Evolutionary conservation across 92 coral and sea anemone genomes (phyloP).

Genomic region (Siderastrea radians): DNA sequence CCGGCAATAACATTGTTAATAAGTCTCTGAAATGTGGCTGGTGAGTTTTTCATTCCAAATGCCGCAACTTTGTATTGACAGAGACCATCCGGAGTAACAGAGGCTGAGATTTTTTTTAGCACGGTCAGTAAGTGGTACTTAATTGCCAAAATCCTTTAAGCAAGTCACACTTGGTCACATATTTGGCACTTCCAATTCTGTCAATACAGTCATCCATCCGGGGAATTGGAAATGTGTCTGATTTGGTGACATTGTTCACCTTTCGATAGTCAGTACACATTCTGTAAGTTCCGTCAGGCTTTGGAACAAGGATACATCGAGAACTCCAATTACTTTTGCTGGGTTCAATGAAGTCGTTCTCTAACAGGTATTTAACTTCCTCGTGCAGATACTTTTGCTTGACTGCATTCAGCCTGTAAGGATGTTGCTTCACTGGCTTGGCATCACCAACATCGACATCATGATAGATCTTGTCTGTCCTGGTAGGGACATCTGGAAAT

Average conservation of each 20-base stretch:
- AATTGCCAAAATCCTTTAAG: slow-evolving; percentile 77
- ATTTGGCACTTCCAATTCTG: slow-evolving; percentile 20
- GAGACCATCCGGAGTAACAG: slow-evolving; percentile 56
- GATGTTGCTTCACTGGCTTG: slow-evolving; percentile 51
- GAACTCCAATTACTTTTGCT: slow-evolving; percentile 61
- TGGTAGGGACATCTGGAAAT: slow-evolving; percentile 49
- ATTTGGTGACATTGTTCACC: slow-evolving; percentile 62
- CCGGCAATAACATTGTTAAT: slow-evolving; percentile 51
- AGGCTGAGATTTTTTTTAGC: slow-evolving; percentile 62
- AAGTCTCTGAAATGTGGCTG: slow-evolving; percentile 71
- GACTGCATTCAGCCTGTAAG: slow-evolving; percentile 44
- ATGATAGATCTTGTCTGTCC: slow-evolving; percentile 47
- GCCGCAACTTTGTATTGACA: slow-evolving; percentile 72
- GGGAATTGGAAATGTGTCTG: slow-evolving; percentile 61
- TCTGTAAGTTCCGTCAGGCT: slow-evolving; percentile 53
- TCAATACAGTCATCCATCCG: slow-evolving; percentile 62
- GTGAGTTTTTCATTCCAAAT: slow-evolving; percentile 53
- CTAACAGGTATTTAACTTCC: slow-evolving; percentile 45
- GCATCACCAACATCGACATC: slow-evolving; percentile 65
- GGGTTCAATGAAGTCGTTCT: slow-evolving; percentile 57
- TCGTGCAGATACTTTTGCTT: slow-evolving; percentile 32
- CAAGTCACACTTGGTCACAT: slow-evolving; percentile 58
- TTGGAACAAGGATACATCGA: slow-evolving; percentile 65
- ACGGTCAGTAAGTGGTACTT: slow-evolving; percentile 56
- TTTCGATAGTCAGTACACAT: slow-evolving; percentile 65